phyloP scores from a whole-genome alignment of 2,113 vertebrate genomes.

The Xiphorhynchus elegans region DNA sequence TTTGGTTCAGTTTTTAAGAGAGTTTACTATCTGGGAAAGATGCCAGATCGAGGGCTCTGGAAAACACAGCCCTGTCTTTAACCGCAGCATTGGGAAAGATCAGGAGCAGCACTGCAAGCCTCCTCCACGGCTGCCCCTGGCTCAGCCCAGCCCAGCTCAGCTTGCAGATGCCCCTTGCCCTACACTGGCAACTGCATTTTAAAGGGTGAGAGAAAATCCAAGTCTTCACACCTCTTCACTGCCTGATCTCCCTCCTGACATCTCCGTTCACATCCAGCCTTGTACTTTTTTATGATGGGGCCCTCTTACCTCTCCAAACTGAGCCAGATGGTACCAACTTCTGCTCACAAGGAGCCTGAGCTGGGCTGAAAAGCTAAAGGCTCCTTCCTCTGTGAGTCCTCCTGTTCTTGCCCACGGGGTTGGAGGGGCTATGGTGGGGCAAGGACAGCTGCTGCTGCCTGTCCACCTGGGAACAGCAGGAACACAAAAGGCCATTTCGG shows the following conservation, averaged over 20 bases:
- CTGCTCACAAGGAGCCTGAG: background rate
- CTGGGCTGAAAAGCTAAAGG: background rate
- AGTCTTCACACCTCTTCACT: background rate
- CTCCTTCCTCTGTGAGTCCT: background rate
- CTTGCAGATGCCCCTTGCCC: background rate
- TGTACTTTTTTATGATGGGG: background rate
- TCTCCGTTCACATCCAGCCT: background rate
- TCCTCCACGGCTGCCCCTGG: background rate
- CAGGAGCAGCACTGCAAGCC: background rate
- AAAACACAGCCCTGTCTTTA: background rate
- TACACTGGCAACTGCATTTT: background rate
- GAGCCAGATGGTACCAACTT: background rate
- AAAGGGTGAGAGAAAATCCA: background rate
- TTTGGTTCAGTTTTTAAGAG: conserved; percentile 21
- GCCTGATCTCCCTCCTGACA: background rate
- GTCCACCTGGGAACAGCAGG: rapidly evolving
- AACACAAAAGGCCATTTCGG: background rate
- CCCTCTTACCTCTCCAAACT: background rate
- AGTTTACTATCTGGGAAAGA: conserved; percentile 38
- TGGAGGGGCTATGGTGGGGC: background rate
- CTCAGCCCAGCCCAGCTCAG: background rate
- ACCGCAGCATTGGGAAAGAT: background rate
- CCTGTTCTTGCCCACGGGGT: background rate
- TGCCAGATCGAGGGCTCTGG: conserved; percentile 12
- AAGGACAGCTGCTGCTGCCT: background rate